Evolutionary conservation across 2,113 vertebrate species (phyloP), one percentile per base, ranked within the genome.

Genomic region (Colaptes auratus): DNA sequence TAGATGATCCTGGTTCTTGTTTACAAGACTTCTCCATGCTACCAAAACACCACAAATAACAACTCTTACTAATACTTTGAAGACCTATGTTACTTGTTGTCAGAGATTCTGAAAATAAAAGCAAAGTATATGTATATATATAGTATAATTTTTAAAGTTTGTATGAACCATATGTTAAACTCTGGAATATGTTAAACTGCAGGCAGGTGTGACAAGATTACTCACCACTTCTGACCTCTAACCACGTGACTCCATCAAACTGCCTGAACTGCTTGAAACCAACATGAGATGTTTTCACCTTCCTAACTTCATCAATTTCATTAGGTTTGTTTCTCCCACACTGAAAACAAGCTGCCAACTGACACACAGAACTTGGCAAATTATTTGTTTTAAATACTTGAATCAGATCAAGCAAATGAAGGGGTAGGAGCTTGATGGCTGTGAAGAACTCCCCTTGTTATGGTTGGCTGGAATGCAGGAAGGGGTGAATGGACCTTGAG

Each of bases 71-170:
- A 86, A 15, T 5, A 69, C 15, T 44, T 28, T 15, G 7, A 74
- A 86, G 15, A 53, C 24, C 28, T 44, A 12, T 3, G 2, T 31
- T 60, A 55, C 30, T 30, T 50, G 39, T 10, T 81, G 33, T 6
- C 58, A 75, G 48, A 66, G 21, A 42, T 25, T 58, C 44, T 44
- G 6, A 0, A 78, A 72, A 17, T 20, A 39, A 46, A 55, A 73
- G 6, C 4, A 17, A 60, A 53, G 10, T 11, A 7, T 5, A 28
- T 2, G 8, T 5, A 28, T 2, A 14, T 2, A 48, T 6, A 59
- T n/a, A 33, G 4, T 88, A 50, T 15, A 31, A 20, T 2, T 39
- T 56, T 19, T 10, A 65, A 63, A 27, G 4, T 1, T 3, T 30
- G 1, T 9, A 81, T 61, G 24, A 75, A 58, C 5, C 7, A 13